Conservation (phyloP, 2,113 vertebrate species). For the Macaca nemestrina region DNA sequence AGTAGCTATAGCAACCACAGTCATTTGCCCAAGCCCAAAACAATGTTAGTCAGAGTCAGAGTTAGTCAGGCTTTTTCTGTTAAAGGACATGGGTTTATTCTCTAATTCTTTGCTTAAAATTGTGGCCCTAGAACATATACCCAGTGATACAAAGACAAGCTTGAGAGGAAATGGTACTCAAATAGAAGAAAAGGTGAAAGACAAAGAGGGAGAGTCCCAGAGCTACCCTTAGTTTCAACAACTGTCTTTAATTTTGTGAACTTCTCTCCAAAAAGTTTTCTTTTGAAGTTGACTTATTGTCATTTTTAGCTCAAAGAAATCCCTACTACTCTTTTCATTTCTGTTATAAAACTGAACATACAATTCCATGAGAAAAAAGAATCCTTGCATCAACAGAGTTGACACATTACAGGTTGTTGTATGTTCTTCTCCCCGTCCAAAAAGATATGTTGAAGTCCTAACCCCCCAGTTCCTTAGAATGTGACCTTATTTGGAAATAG, state of each 20-base stretch:
- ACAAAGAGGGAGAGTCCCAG: no score
- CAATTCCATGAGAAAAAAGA: neutral
- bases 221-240: neutral
- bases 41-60: neutral
- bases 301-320: conserved; percentile 2
- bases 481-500: neutral
- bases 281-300: neutral
- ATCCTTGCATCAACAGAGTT: neutral
- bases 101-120: neutral
- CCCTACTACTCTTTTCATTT: neutral
- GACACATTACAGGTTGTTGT: neutral
- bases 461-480: neutral
- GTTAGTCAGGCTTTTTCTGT: neutral
- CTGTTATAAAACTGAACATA: neutral
- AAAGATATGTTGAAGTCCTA: neutral
- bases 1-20: neutral
- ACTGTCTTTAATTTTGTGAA: neutral
- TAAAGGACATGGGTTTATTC: neutral
- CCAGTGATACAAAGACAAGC: neutral
- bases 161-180: neutral
- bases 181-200: neutral
- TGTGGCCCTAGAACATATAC: neutral
- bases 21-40: neutral
- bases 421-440: neutral
- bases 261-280: neutral